Base-by-base conservation (phyloP, 2,797 vertebrate genomes). In the Acipenser ruthenus region DNA sequence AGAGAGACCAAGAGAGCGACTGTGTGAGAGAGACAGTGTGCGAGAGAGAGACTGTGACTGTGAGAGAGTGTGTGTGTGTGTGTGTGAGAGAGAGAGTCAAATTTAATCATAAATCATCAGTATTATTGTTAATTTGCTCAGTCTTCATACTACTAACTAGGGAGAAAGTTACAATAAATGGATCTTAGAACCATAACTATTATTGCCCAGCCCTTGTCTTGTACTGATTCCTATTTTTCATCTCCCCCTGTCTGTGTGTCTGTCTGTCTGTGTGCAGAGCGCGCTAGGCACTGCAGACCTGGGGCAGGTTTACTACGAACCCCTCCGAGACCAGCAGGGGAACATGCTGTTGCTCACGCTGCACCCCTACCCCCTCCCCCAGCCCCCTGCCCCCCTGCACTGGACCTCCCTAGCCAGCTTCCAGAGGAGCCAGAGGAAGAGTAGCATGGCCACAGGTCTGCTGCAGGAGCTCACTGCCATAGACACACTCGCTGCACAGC, bases 231-330 rank as follows among this genome's bases (percentile, higher is more conserved):
- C 63, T 37, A 37, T 37, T 37, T 69, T 60, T 69, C 56, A 49
- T 66, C 60, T 64, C 60, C 23, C 8, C 7, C 13, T 62, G 7
- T 11, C 15, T 58, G 6, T 18, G 10, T 13, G 9, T 13, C n/a
- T 6, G 51, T 1, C 6, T 7, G 10, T 65, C 48, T 37, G 47
- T 65, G 15, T 51, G 62, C 74, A 91, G 89, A 78, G 82, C 8
- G 87, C 84, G 1, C 70, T 91, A 56, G 86, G 87, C 64, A 85
- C 83, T 5, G 66, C 77, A 56, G 86, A 91, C 72, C 74, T 91
- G 72, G 89, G 89, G 47, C 87, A 88, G 77, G 82, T 90, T 60
- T 84, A 89, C 79, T 89, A 83, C 11, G 88, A 90, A 52, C 87
- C 87, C 4, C 78, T 91, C 69, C 90, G 89, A 78, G 89, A 91